These are phyloP conservation scores for Scolopax rusticola DNA, from an alignment of 2,797 vertebrate species.

Conservation along the genomic window DNA sequence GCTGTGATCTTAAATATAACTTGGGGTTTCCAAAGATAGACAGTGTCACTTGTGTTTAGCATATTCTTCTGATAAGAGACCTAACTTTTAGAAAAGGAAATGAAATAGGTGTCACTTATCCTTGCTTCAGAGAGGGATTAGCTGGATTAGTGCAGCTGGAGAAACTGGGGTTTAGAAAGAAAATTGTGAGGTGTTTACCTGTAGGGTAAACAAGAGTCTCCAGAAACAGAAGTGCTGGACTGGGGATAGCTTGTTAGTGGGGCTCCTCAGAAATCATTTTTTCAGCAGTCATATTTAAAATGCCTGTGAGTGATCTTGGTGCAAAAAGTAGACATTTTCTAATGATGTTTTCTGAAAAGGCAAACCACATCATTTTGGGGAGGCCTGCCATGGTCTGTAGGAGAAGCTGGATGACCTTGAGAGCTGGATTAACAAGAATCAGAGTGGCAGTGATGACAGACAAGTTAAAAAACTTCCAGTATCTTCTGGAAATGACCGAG, in stretches of 20 bases:
- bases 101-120: constrained; percentile 3
- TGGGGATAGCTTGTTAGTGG: not conserved
- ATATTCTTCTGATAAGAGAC: constrained; percentile 20
- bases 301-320: not conserved
- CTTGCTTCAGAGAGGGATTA: constrained; percentile 50
- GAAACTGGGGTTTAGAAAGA: not conserved
- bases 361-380: rapidly evolving
- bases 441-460: rapidly evolving
- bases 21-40: not conserved
- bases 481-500: not conserved
- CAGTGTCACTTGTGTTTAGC: constrained; percentile 8
- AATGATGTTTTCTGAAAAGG: not conserved
- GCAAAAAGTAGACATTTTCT: not conserved
- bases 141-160: not conserved
- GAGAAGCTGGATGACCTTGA: not conserved
- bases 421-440: not conserved
- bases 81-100: not conserved
- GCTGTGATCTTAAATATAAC: not conserved
- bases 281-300: not conserved
- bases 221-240: not conserved
- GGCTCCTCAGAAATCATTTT: not conserved
- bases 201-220: not conserved
- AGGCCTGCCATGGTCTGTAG: rapidly evolving
- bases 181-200: constrained; percentile 16
- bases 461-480: not conserved